These are phyloP conservation scores for Ridgeia piscesae DNA, from an alignment of 1,140 invertebrate genomes.

Conservation along the genomic window DNA sequence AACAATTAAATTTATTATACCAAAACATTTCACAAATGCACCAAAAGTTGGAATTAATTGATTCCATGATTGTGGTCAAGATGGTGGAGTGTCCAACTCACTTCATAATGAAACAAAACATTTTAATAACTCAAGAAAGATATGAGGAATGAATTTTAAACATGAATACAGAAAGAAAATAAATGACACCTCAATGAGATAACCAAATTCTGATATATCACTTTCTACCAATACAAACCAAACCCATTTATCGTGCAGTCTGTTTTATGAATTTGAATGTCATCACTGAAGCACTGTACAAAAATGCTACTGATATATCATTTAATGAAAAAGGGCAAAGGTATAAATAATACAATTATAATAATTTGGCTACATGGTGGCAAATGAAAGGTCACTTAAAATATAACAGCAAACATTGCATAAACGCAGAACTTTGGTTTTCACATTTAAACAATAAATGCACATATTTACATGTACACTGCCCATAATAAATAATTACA, in stretches of 20 bases:
- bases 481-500: neutral
- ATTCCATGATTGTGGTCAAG: neutral
- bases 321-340: neutral
- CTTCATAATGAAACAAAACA: neutral
- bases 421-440: neutral
- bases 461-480: neutral
- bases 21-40: neutral
- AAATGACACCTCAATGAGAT: neutral
- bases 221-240: neutral
- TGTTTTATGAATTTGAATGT: neutral
- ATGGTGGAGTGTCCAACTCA: neutral
- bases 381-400: neutral
- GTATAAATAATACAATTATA: neutral
- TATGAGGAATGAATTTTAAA: neutral
- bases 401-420: neutral
- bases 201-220: neutral
- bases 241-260: neutral
- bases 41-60: neutral
- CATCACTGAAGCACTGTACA: neutral
- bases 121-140: neutral
- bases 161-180: neutral
- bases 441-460: neutral
- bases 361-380: neutral
- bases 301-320: neutral
- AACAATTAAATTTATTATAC: neutral